Evolutionary conservation across 2,888 invertebrate genomes (phyloP).

Genomic region (Rhorus exstirpatorius): DNA sequence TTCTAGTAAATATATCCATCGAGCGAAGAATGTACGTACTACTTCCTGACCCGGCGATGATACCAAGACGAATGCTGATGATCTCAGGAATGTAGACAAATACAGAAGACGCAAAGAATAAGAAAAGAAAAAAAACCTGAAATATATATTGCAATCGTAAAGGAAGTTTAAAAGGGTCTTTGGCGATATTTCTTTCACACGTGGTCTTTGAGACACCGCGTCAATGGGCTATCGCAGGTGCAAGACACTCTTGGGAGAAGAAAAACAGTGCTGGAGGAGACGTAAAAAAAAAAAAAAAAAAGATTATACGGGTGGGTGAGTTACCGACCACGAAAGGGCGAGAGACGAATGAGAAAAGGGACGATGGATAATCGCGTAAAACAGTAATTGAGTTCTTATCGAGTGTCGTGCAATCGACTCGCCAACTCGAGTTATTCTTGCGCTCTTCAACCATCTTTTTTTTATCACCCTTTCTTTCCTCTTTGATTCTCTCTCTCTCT

Average conservation of each 20-base stretch:
- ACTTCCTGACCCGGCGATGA: neutral
- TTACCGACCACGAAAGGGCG: neutral
- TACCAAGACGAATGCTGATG: conserved; percentile 21
- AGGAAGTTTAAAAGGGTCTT: conserved; percentile 41
- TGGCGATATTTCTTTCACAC: conserved; percentile 14
- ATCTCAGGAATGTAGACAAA: conserved; percentile 42
- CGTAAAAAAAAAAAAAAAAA: conserved; percentile 34
- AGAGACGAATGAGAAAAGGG: conserved; percentile 40
- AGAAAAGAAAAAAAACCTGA: conserved; percentile 3
- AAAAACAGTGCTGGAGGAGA: conserved; percentile 40
- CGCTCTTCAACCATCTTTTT: conserved; percentile 63
- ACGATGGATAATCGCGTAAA: conserved; percentile 76
- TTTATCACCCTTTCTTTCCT: neutral
- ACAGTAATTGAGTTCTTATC: conserved; percentile 81
- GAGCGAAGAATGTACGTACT: conserved; percentile 37
- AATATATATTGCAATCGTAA: conserved; percentile 53
- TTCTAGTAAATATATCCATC: conserved; percentile 40
- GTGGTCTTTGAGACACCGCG: conserved; percentile 6
- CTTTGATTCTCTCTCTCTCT: neutral
- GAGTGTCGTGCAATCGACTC: conserved; percentile 77
- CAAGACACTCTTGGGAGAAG: conserved; percentile 25
- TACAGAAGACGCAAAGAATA: conserved; percentile 14
- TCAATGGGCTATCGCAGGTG: conserved; percentile 43
- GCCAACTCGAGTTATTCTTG: conserved; percentile 83
- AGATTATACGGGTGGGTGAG: conserved; percentile 1